A percentile compares a stretch with the other conserved stretches of the same genome.
Evolutionary conservation across 1,140 invertebrate genomes (phyloP).

Genomic region (Riptortus pedestris): DNA sequence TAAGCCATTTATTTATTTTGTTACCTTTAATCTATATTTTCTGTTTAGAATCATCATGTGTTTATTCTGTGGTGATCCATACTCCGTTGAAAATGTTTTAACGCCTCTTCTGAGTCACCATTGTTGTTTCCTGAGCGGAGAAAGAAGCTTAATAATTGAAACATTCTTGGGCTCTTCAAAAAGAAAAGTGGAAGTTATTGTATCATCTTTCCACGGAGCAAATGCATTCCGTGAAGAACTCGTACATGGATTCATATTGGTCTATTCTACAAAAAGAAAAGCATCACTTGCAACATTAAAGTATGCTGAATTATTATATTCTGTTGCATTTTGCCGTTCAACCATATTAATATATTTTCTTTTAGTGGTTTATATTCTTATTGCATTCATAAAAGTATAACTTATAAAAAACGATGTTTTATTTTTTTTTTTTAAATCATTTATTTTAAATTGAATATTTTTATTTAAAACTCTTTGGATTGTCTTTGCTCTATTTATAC

Average conservation of each 20-base stretch:
- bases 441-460: too few relatives aligned
- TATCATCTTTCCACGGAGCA: constrained; percentile 91
- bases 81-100: constrained; percentile 78
- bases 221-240: constrained; percentile 84
- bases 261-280: constrained; percentile 90
- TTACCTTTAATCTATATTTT: too few relatives aligned
- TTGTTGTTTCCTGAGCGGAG: constrained; percentile 73
- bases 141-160: constrained; percentile 79
- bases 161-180: constrained; percentile 83
- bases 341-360: too few relatives aligned
- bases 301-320: too few relatives aligned
- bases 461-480: too few relatives aligned
- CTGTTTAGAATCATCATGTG: constrained; percentile 86
- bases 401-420: too few relatives aligned
- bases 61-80: constrained; percentile 94
- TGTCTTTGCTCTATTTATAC: too few relatives aligned
- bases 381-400: too few relatives aligned
- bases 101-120: constrained; percentile 79
- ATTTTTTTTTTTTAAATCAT: constrained; percentile 18
- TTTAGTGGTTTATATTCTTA: too few relatives aligned
- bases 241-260: constrained; percentile 90
- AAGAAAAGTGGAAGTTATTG: constrained; percentile 80
- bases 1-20: too few relatives aligned
- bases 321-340: too few relatives aligned
- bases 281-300: constrained; percentile 86